Base-by-base conservation (phyloP, 2,888 invertebrate genomes). In the Sylvicola fuscatus region DNA sequence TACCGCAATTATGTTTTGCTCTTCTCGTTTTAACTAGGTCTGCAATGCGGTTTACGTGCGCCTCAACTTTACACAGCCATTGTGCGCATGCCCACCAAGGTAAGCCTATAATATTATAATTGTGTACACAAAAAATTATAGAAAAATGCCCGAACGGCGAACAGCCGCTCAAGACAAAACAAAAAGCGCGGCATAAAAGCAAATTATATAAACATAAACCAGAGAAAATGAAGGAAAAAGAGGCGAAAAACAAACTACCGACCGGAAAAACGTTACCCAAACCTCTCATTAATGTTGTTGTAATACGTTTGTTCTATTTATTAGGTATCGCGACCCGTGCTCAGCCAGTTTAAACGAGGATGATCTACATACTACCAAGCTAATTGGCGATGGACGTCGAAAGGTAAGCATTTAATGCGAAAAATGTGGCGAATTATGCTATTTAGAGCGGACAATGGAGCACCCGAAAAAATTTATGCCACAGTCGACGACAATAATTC, bases 41-140 rank as follows among this genome's bases (percentile, higher is more conserved):
- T 90, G 89, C 62, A 89, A 87, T 57, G 89, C 90, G 2, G 87
- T 90, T 41, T 90, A 89, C 62, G 82, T 87, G 38, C 67, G 89
- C 39, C 62, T 89, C 43, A 89, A 90, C 64, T 86, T 84, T 64
- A 89, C 87, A 34, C 89, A 89, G 57, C 89, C 87, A 3, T 64
- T 90, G 41, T 90, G 89, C 60, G 86, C 87, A 41, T 90, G 90
- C 60, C 84, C 89, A 32, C 73, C 80, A 44, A 69, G 84, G 58
- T 58, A 49, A 52, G 47, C 42, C 33, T 30, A 7, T 37, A 29
- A 29, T 29, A 13, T 29, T 27, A 29, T 7, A 13, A 29, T 13
- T 13, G 29, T 13, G 14, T 13, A 29, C 29, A 29, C 14, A 29
- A 13, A 29, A 13, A 29, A 29, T 29, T 7, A 29, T 13, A 29